A percentile compares a stretch with the other conserved stretches of the same genome.
phyloP scores from a whole-genome alignment of 2,797 vertebrate genomes.

The Sphenopsis melanotis region DNA sequence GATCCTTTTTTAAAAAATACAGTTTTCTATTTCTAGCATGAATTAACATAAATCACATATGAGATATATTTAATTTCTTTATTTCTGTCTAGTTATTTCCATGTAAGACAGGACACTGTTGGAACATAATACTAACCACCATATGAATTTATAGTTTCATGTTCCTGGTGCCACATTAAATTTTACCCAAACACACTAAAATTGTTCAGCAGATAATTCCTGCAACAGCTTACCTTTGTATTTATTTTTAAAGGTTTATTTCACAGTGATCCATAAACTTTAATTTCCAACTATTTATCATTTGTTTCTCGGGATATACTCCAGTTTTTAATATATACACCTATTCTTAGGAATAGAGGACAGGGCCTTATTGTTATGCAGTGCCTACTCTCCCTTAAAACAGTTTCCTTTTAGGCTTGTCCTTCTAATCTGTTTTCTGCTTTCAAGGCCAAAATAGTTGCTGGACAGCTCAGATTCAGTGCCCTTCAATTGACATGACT shows the following conservation, averaged over 20 bases:
- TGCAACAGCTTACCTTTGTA: neutral
- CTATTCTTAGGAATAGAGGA: neutral
- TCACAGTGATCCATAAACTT: neutral
- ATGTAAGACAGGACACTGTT: neutral
- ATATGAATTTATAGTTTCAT: neutral
- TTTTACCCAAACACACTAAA: constrained; percentile 51
- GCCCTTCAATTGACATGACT: neutral
- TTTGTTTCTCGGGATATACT: neutral
- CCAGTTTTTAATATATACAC: neutral
- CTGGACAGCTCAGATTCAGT: neutral
- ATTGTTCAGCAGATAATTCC: constrained; percentile 17
- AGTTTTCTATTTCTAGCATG: neutral
- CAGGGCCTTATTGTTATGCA: neutral
- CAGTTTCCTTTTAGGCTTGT: neutral
- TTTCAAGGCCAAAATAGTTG: neutral
- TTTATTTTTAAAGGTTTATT: neutral
- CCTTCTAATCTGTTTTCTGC: neutral
- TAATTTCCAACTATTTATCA: neutral
- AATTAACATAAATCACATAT: neutral
- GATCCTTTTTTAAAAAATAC: neutral
- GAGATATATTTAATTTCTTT: neutral
- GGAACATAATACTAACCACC: neutral
- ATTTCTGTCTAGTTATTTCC: constrained; percentile 18
- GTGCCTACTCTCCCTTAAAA: neutral
- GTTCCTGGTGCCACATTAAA: neutral